Evolutionary conservation across 2,113 vertebrate genomes (phyloP), one percentile per base, ranked within the genome.

Genomic region (Cervus canadensis): DNA sequence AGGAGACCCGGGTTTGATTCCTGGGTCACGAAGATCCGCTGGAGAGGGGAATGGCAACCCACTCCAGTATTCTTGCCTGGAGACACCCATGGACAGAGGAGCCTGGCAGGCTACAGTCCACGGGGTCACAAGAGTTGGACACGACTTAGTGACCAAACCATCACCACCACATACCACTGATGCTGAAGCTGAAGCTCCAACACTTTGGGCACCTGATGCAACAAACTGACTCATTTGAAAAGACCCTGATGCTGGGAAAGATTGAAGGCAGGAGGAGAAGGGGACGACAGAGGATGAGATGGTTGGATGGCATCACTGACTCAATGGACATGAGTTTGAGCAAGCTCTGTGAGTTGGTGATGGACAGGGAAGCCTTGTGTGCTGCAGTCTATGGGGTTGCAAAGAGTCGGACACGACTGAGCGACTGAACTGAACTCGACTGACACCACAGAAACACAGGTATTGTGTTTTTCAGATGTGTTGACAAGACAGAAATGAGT

Each of bases 81-180:
- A 71, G 67, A 71, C 23, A 40, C 10, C 10, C 19, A 71, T 23
- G n/a, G 67, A 23, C 64, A 71, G 67, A 71, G 16, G n/a, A 36
- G 10, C 67, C 67, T 36, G 19, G 67, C 10, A 2, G 1, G 64
- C 16, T 19, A 19, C 33, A 67, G n/a, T 71, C 67, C 67, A 71
- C 0, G n/a, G 67, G 19, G n/a, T 40, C 0, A 0, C 67, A 71
- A 71, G 19, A 40, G 67, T 40, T 6, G 0, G 67, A 71, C n/a
- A 13, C 0, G 10, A 40, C n/a, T 71, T 6, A 23, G 67, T 0
- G 10, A 23, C 67, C 23, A 40, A 36, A 21, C 17, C 64, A 36
- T 2, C 17, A 71, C 17, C 9, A 21, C 67, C 19, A 12, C 67
- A 23, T 23, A 23, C n/a, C n/a, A 71, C n/a, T 40, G 67, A 6